Conservation (phyloP, 2,797 vertebrate genomes). For the Megaceryle alcyon region DNA sequence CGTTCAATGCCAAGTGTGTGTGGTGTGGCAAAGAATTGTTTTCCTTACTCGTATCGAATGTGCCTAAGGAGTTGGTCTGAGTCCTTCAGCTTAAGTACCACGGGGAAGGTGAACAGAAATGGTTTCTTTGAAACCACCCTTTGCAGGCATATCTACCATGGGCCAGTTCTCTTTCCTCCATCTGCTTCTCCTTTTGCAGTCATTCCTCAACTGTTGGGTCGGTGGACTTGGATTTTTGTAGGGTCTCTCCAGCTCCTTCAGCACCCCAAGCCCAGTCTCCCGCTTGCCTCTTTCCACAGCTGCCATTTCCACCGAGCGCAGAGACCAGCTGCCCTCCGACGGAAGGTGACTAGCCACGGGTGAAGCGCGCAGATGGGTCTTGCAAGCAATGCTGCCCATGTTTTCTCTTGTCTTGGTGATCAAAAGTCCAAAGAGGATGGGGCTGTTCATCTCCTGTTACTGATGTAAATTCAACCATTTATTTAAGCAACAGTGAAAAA, state of each 20-base stretch:
- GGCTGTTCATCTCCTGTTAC: neutral
- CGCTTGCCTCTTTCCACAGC: neutral
- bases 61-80: neutral
- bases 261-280: neutral
- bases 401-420: neutral
- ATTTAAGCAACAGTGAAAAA: neutral
- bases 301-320: neutral
- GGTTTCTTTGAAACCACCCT: neutral
- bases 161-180: neutral
- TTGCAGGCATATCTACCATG: accelerated
- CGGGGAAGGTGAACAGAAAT: neutral
- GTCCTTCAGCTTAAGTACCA: neutral
- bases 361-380: neutral
- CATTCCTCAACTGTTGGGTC: neutral
- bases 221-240: neutral
- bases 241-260: neutral
- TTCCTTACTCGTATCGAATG: neutral
- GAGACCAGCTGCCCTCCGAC: neutral
- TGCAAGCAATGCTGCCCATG: neutral
- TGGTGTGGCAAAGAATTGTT: neutral
- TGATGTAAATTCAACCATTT: neutral
- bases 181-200: neutral
- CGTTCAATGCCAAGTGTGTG: accelerated
- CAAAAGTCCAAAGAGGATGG: neutral
- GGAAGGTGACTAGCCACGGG: neutral